A percentile compares a stretch with the other conserved stretches of the same genome.
phyloP scores from a whole-genome alignment of 2,113 vertebrate genomes.

The Chloebia gouldiae region DNA sequence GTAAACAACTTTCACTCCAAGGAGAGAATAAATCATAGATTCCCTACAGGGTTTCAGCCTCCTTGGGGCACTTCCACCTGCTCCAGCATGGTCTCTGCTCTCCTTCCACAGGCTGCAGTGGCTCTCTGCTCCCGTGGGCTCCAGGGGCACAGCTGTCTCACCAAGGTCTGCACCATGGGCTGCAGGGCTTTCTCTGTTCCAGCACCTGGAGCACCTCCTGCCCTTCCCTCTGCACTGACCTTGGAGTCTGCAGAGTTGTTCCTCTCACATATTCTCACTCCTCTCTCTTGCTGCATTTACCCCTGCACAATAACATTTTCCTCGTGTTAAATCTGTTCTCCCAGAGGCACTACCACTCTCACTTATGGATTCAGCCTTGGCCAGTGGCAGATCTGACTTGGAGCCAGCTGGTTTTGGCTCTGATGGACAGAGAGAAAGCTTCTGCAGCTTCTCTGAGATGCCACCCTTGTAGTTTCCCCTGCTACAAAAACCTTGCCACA shows the following conservation, averaged over 20 bases:
- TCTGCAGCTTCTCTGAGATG: not conserved
- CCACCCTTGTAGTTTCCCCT: not conserved
- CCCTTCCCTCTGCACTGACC: not conserved
- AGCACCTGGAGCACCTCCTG: not conserved
- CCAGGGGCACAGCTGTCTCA: not conserved
- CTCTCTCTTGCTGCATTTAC: not conserved
- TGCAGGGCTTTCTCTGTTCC: not conserved
- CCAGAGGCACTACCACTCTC: not conserved
- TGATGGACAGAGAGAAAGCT: accelerated
- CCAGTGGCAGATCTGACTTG: not conserved
- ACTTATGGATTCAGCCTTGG: not conserved
- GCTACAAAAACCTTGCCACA: not conserved
- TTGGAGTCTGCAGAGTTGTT: not conserved
- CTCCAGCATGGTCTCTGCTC: not conserved
- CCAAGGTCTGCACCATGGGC: no score
- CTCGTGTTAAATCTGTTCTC: not conserved
- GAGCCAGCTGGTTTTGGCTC: not conserved
- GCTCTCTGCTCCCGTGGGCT: not conserved
- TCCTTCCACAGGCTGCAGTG: not conserved
- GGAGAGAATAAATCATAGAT: not conserved
- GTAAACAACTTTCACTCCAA: not conserved
- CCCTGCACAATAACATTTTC: not conserved
- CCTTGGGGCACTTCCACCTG: not conserved
- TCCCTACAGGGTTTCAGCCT: accelerated
- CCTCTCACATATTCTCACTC: not conserved